Conservation (phyloP, 2,888 invertebrate genomes). For the Xestia sexstrigata region DNA sequence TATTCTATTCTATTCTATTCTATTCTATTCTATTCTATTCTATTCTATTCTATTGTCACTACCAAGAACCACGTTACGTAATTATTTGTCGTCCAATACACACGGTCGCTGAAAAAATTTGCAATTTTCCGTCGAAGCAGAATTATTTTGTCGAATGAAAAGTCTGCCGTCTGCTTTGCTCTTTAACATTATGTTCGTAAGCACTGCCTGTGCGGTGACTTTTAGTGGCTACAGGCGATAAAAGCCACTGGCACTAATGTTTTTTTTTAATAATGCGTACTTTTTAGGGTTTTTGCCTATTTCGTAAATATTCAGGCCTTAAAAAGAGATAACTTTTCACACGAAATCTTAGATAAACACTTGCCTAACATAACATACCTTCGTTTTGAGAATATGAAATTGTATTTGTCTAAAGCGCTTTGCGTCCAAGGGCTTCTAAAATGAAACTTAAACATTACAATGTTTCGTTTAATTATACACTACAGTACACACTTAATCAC, state of each 20-base stretch:
- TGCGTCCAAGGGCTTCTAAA: not conserved
- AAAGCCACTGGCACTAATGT: slow-evolving; percentile 1
- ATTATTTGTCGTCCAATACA: not conserved
- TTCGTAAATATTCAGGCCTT: slow-evolving; percentile 17
- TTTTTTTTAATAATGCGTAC: slow-evolving; percentile 19
- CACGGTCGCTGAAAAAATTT: not conserved
- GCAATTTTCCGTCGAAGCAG: not conserved
- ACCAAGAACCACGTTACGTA: no score
- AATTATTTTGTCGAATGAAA: not conserved
- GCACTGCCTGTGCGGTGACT: slow-evolving; percentile 21
- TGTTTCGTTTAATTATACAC: not conserved
- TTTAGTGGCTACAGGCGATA: slow-evolving; percentile 19
- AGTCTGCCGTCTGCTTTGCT: slow-evolving; percentile 2
- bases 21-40: no score
- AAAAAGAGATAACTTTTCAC: slow-evolving; percentile 7
- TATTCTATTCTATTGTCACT: no score
- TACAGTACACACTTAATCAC: no score
- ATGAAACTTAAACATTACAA: not conserved
- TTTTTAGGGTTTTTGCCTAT: not conserved
- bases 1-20: no score
- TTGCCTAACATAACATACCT: not conserved
- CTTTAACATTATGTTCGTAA: slow-evolving; percentile 45
- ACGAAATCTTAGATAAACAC: slow-evolving; percentile 18
- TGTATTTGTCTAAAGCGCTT: not conserved
- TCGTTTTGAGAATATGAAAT: not conserved